Percentiles rank a stretch among this genome's conserved stretches.
Evolutionary conservation across 2,888 invertebrate species (phyloP).

Genomic region (Cephus runcator): DNA sequence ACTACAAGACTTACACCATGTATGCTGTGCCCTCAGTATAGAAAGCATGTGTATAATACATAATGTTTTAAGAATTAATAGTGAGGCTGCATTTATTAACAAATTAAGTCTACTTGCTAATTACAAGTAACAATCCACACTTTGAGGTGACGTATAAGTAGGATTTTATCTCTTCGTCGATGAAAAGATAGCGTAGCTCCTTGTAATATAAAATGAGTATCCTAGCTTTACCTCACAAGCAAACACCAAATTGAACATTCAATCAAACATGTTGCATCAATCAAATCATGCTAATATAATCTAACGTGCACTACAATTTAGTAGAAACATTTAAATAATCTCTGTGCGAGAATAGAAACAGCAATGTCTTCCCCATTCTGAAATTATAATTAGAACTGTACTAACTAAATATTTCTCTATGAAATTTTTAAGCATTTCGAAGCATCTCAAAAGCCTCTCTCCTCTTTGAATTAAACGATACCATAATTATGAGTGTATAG

Average conservation of each 20-base stretch:
- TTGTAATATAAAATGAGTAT: not conserved
- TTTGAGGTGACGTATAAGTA: not conserved
- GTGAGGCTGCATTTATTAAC: not conserved
- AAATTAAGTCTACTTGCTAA: not conserved
- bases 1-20: conserved; percentile 1
- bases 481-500: not conserved
- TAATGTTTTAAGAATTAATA: not conserved
- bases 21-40: conserved; percentile 3
- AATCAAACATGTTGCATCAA: conserved; percentile 43
- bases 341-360: conserved; percentile 24
- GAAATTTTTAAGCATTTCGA: not conserved
- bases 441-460: not conserved
- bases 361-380: conserved; percentile 40
- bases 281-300: conserved; percentile 13
- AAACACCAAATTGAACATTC: conserved; percentile 33
- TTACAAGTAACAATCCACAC: not conserved
- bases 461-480: too few species aligned
- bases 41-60: not conserved
- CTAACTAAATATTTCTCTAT: not conserved
- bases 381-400: not conserved
- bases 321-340: conserved; percentile 14
- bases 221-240: conserved; percentile 33
- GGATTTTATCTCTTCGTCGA: conserved; percentile 1
- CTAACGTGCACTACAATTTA: conserved; percentile 17
- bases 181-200: not conserved